Percentiles rank a stretch among this genome's conserved stretches.
These are phyloP conservation scores for Xiphophorus maculatus DNA, from an alignment of 2,113 vertebrate species.

Conservation along the genomic window DNA sequence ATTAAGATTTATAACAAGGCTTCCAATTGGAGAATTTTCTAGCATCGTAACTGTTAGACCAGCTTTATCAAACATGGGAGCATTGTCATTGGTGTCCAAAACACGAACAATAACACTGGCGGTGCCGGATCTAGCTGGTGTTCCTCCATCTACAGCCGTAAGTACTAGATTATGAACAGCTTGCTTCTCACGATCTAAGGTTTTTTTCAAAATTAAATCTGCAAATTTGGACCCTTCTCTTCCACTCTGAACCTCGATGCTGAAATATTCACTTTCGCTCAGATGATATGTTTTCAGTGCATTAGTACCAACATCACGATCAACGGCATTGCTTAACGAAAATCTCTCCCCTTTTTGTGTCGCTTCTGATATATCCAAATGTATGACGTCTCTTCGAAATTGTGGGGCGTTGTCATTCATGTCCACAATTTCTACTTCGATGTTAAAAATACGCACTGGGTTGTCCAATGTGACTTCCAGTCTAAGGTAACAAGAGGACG, in stretches of 20 bases:
- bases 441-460: slow-evolving; percentile 78
- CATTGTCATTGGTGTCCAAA: slow-evolving; percentile 75
- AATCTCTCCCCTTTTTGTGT: slow-evolving; percentile 61
- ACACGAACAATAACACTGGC: slow-evolving; percentile 68
- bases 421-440: slow-evolving; percentile 71
- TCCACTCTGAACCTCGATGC: slow-evolving; percentile 65
- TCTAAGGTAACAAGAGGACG: slow-evolving; percentile 55
- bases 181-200: slow-evolving; percentile 61
- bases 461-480: slow-evolving; percentile 78
- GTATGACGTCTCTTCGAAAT: slow-evolving; percentile 74
- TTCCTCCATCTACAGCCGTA: slow-evolving; percentile 75
- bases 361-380: slow-evolving; percentile 71
- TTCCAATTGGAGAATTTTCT: slow-evolving; percentile 34
- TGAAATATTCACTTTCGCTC: slow-evolving; percentile 66
- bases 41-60: not conserved
- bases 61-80: slow-evolving; percentile 52
- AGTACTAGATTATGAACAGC: slow-evolving; percentile 68
- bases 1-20: slow-evolving; percentile 12
- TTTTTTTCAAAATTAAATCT: slow-evolving; percentile 50
- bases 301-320: slow-evolving; percentile 67
- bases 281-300: slow-evolving; percentile 64
- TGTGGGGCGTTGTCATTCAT: slow-evolving; percentile 76
- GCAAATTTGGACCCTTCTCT: slow-evolving; percentile 62
- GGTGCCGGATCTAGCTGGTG: slow-evolving; percentile 68
- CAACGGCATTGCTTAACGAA: slow-evolving; percentile 73